Percentiles rank a stretch among this genome's conserved stretches.
These are phyloP conservation scores for Podotricha telesiphe DNA, from an alignment of 2,888 invertebrate species.

Conservation along the genomic window DNA sequence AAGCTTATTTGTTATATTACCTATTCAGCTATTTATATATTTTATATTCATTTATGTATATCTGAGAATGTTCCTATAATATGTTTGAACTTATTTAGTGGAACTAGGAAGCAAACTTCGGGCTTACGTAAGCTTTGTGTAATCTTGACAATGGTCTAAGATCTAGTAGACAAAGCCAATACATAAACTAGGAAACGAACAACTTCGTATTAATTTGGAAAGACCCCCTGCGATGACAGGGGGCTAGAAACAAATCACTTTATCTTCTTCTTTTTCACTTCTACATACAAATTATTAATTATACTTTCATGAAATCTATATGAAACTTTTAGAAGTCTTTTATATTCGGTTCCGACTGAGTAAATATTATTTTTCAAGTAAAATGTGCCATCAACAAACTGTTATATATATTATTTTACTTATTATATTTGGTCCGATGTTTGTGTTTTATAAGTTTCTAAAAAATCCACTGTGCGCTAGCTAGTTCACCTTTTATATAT, in stretches of 20 bases:
- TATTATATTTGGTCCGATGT: too few relatives aligned
- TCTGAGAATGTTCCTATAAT: not conserved
- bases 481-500: too few relatives aligned
- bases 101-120: conserved; percentile 19
- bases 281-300: too few relatives aligned
- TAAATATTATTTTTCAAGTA: too few relatives aligned
- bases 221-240: not conserved
- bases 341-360: too few relatives aligned
- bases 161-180: conserved; percentile 15
- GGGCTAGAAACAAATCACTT: not conserved
- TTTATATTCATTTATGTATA: not conserved
- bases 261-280: not conserved
- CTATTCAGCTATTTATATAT: not conserved
- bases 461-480: too few relatives aligned
- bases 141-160: conserved; percentile 23
- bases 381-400: too few relatives aligned
- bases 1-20: too few relatives aligned
- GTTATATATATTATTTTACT: too few relatives aligned
- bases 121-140: conserved; percentile 16
- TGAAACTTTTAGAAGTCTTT: too few relatives aligned
- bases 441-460: too few relatives aligned
- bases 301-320: too few relatives aligned
- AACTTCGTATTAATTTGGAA: conserved; percentile 16
- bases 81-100: conserved; percentile 2
- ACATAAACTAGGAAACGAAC: conserved; percentile 16